Evolutionary conservation across 2,113 vertebrate species (phyloP), one percentile per base, ranked within the genome.

Genomic region (Leptodactylus fuscus): DNA sequence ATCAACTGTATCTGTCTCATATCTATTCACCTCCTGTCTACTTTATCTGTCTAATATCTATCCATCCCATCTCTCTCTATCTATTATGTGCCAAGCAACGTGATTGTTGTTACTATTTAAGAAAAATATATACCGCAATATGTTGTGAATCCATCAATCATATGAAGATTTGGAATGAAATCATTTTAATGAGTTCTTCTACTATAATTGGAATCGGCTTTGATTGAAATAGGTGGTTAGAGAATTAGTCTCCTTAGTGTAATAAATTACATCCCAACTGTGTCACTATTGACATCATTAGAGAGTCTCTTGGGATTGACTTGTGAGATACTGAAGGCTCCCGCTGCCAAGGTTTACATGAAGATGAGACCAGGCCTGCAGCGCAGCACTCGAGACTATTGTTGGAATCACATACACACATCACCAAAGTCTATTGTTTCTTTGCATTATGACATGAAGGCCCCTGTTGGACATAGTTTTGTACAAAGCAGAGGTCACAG

Each of bases 211-310:
- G 41, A 48, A 32, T 58, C 12, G 32, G 27, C 49, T 79, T 79
- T 79, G 49, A 79, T 79, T 79, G 20, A 79, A 58, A 79, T 20
- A 38, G 7, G 32, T 79, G 32, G 76, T 58, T 58, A 38, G 48
- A 38, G 53, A 79, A 58, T 58, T 36, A 13, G 32, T 79, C 76
- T 79, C 51, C 76, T 58, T 79, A 41, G 53, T 38, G 71, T 75
- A 75, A 75, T 27, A 75, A 46, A 75, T 49, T 49, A 48, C 32
- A 67, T 67, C 71, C 44, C 71, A 75, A 48, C 24, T 46, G 24
- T 75, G 71, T 75, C 41, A 75, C 71, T 46, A 48, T 75, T 75
- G 41, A 75, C 71, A 75, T 75, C 71, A 75, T 75, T 75, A 75
- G 24, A 6, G 41, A 48, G 46, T 49, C 71, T 75, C n/a, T 7